Evolutionary conservation across 2,113 vertebrate genomes (phyloP), one percentile per base, ranked within the genome.

Genomic region (Verasper variegatus): DNA sequence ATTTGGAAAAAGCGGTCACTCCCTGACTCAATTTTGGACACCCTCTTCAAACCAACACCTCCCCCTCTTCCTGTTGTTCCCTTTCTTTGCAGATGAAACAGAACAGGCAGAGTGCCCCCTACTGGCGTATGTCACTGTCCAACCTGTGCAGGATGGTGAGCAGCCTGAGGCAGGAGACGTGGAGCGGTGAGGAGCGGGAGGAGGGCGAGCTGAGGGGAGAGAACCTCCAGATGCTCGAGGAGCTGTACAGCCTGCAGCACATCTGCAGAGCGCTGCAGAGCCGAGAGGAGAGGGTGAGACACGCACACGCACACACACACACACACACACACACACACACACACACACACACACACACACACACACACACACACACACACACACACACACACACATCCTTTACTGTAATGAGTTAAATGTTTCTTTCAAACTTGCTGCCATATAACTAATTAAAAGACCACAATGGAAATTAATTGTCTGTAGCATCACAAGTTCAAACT

Each of bases 41-140:
- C 31, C 31, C 21, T 56, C 8, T 26, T 57, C 10, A 57, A 61
- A 40, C 42, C 15, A 4, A 1, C 17, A 1, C 63, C 24, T 1
- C 24, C 21, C 18, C 20, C 1, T 4, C 13, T 1, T 51, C 21
- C 4, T 8, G n/a, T 40, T 0, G 2, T 27, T 1, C 4, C 3
- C 26, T 9, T 31, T 40, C 54, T 60, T 4, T 71, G 42, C 78
- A 92, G 91, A 83, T 91, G 76, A 92, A 86, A 84, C 86, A 92
- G 82, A 89, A 68, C 78, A 96, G 94, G 92, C 94, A 94, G 90
- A 96, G 91, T 78, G 87, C 93, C 92, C 93, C 97, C 80, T 95
- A 95, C 89, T 97, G 97, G 97, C 96, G 96, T 42, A 85, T 95
- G 89, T 95, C 95, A n/a, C 92, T 99, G 73, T 87, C 95, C 83